Base-by-base conservation (phyloP, 1,140 invertebrate genomes). In the Cotesia chilonis region DNA sequence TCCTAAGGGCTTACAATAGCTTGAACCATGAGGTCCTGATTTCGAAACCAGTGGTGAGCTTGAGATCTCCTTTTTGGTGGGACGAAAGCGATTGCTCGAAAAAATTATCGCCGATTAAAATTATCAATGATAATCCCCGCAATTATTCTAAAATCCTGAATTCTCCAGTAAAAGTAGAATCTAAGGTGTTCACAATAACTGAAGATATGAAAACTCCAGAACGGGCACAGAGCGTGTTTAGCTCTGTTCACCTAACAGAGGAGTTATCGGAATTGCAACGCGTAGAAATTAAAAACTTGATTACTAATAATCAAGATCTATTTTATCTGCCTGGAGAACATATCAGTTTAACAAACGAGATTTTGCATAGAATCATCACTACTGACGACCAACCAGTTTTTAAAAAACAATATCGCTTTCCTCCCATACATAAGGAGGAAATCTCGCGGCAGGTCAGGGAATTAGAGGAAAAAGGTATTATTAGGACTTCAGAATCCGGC, bases 341-440 rank as follows among this genome's bases (percentile, higher is more conserved):
- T n/a, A 2, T 69, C 5, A 3, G 20, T 12, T 37, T 0, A 4
- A 69, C 68, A 0, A 41, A 60, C 20, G 54, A 35, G 9, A 57
- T 69, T 10, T 37, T 47, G 36, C 66, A 68, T 28, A 54, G 37
- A 68, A 68, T 68, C 6, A 12, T 12, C n/a, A 68, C 66, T 7
- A 54, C 20, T 4, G 66, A 68, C 28, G 70, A 70, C 0, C 17
- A 10, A 38, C 76, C 81, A 4, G 17, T 17, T 17, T 74, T 77
- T 69, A 75, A 69, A 5, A 80, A 79, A 74, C 75, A 73, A 3
- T 85, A 85, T 73, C 68, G 83, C 47, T 83, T 80, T 55, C 83
- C 83, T 17, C 74, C 81, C 65, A 52, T 76, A 6, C 80, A 82
- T 47, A 81, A 74, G 67, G 67, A 77, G 36, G 81, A 85, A 77